Evolutionary conservation across 2,113 vertebrate species (phyloP).

Genomic region (Merops nubicus): DNA sequence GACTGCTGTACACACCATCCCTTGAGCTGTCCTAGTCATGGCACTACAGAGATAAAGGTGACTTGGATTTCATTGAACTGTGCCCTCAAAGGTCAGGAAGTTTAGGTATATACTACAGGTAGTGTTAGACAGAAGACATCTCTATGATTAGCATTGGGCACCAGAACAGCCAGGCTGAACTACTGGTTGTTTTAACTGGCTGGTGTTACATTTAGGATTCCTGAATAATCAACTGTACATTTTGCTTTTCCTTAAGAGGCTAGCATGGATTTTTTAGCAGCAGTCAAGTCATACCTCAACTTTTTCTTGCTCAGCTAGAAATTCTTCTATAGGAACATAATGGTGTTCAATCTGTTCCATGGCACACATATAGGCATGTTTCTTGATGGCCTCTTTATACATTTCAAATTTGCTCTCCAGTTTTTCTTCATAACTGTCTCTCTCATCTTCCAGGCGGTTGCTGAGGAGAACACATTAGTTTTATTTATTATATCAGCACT

Average conservation of each 20-base stretch:
- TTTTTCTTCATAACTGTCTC: constrained; percentile 86
- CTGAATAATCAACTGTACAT: too few species aligned
- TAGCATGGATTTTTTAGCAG: background rate
- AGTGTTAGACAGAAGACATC: background rate
- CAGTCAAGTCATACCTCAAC: constrained; percentile 75
- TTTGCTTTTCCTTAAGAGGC: background rate
- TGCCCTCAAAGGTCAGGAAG: background rate
- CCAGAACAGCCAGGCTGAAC: background rate
- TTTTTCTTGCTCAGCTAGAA: constrained; percentile 84
- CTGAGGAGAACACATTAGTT: constrained; percentile 46
- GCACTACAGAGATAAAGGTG: background rate
- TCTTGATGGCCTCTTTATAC: constrained; percentile 90
- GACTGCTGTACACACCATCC: background rate
- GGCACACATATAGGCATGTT: constrained; percentile 86
- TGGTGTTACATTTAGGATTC: background rate
- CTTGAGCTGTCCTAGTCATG: background rate
- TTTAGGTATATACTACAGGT: background rate
- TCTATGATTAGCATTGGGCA: background rate
- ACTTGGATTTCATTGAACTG: background rate
- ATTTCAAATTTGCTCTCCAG: constrained; percentile 89
- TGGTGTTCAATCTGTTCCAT: constrained; percentile 85
- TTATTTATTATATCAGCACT: background rate
- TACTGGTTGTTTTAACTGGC: background rate
- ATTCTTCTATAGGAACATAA: constrained; percentile 85
- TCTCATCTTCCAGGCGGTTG: constrained; percentile 84